Evolutionary conservation across 2,113 vertebrate species (phyloP).

Genomic region (Prietella phreatophila): DNA sequence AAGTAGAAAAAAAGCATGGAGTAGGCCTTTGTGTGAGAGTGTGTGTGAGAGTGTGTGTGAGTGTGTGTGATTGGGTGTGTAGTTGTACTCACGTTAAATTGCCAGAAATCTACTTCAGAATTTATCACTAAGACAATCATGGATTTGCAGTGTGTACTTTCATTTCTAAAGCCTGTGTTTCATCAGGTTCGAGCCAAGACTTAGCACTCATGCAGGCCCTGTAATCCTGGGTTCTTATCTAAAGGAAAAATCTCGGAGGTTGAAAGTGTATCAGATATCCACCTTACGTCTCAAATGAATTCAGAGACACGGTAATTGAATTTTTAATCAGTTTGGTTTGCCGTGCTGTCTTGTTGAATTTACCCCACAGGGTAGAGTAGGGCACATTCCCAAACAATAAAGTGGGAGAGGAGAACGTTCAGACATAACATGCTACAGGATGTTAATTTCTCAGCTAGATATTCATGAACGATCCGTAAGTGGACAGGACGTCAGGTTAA

Average conservation of each 20-base stretch:
- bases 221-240: slow-evolving; percentile 59
- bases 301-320: slow-evolving; percentile 66
- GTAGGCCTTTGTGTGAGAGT: background rate
- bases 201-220: slow-evolving; percentile 44
- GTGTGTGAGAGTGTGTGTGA: background rate
- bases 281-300: slow-evolving; percentile 55
- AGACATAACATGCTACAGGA: slow-evolving; percentile 12
- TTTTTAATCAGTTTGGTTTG: slow-evolving; percentile 69
- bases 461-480: background rate
- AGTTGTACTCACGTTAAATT: background rate
- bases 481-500: background rate
- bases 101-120: slow-evolving; percentile 26
- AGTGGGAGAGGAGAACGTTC: slow-evolving; percentile 2
- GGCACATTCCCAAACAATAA: slow-evolving; percentile 32
- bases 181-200: slow-evolving; percentile 40
- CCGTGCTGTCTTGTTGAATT: slow-evolving; percentile 57
- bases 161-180: slow-evolving; percentile 37
- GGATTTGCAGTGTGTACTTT: slow-evolving; percentile 36
- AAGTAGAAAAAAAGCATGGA: slow-evolving; percentile 1
- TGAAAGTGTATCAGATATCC: slow-evolving; percentile 65
- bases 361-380: slow-evolving; percentile 14
- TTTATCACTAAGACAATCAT: slow-evolving; percentile 44
- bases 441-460: background rate
- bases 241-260: slow-evolving; percentile 54
- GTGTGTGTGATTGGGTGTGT: slow-evolving; percentile 4